phyloP scores from a whole-genome alignment of 2,113 vertebrate genomes.

The Dendrocopos noguchii region DNA sequence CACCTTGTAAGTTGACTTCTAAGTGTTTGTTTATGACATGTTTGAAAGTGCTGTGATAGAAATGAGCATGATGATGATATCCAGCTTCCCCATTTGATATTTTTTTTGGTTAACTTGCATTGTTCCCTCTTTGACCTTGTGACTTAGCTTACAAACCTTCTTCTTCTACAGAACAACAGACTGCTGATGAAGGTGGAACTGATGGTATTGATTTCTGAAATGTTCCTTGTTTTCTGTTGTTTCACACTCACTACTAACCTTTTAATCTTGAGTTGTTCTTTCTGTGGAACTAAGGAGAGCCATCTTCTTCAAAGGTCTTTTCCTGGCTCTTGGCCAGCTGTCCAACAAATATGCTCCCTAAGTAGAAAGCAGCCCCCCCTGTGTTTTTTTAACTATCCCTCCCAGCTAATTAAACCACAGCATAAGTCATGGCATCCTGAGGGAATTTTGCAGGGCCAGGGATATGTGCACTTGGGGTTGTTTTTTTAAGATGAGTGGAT shows the following conservation, averaged over 20 bases:
- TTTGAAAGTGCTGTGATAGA: not conserved
- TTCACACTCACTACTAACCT: constrained; percentile 44
- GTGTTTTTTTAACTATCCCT: not conserved
- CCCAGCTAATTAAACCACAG: constrained; percentile 18
- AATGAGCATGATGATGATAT: not conserved
- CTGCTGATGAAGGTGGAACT: constrained; percentile 84
- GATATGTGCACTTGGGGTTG: not conserved
- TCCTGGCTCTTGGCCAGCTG: constrained; percentile 51
- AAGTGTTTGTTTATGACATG: not conserved
- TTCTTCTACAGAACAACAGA: constrained; percentile 82
- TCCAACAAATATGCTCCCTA: constrained; percentile 26
- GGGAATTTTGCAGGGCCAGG: constrained; percentile 7
- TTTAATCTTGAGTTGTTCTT: not conserved
- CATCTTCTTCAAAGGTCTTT: not conserved
- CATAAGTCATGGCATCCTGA: constrained; percentile 9
- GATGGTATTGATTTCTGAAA: constrained; percentile 65
- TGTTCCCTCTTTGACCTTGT: constrained; percentile 72
- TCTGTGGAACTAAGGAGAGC: not conserved
- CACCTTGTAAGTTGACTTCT: not conserved
- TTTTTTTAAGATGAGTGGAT: not conserved
- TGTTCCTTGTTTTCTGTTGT: constrained; percentile 41
- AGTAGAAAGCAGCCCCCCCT: not conserved
- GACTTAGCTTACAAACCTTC: constrained; percentile 79
- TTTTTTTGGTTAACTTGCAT: constrained; percentile 73
- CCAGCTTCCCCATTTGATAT: not conserved